Conservation (phyloP, 2,888 invertebrate species). For the Gari tellinella region DNA sequence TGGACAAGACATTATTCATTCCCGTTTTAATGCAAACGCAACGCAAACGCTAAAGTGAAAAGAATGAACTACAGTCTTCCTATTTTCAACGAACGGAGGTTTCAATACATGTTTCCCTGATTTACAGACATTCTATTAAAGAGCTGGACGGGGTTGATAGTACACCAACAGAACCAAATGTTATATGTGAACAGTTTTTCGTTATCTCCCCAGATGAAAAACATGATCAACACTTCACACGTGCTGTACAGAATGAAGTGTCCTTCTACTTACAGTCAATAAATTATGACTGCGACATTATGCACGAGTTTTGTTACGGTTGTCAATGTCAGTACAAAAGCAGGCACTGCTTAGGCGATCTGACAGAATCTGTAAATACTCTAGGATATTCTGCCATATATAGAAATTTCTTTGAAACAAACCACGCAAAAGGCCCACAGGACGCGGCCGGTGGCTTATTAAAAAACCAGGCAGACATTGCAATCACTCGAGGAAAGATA, state of each 20-base stretch:
- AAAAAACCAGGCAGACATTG: conserved; percentile 39
- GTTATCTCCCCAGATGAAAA: conserved; percentile 24
- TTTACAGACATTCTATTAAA: conserved; percentile 32
- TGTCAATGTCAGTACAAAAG: conserved; percentile 43
- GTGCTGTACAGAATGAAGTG: conserved; percentile 28
- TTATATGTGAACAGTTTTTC: conserved; percentile 36
- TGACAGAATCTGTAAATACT: background rate
- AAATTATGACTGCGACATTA: background rate
- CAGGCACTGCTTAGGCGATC: conserved; percentile 34
- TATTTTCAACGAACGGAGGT: conserved; percentile 21
- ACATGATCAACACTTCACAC: conserved; percentile 43
- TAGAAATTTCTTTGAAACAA: conserved; percentile 35
- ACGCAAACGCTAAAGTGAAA: too few species aligned
- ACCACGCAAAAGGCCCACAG: conserved; percentile 39
- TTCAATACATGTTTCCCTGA: conserved; percentile 24
- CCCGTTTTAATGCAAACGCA: too few species aligned
- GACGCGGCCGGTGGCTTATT: conserved; percentile 45
- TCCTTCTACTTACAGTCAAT: conserved; percentile 34
- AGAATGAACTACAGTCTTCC: conserved; percentile 1
- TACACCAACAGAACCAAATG: conserved; percentile 15
- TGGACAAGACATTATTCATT: too few species aligned
- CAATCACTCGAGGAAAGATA: conserved; percentile 23
- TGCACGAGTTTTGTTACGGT: conserved; percentile 51
- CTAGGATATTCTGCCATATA: conserved; percentile 22
- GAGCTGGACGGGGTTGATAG: conserved; percentile 37